phyloP scores from a whole-genome alignment of 92 coral and sea anemone species.

The Blastomussa wellsi region DNA sequence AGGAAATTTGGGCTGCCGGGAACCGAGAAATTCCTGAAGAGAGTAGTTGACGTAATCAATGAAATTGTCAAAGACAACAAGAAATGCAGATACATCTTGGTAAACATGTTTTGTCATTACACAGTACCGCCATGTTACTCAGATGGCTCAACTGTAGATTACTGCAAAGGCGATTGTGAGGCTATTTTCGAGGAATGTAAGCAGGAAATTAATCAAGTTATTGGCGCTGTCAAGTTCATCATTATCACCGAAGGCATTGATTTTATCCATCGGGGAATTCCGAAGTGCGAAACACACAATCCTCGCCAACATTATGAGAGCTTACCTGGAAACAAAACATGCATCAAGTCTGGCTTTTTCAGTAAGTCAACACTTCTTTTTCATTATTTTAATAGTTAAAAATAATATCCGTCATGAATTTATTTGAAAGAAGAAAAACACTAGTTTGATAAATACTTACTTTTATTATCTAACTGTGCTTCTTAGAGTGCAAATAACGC shows the following conservation, averaged over 20 bases:
- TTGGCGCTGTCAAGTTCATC: conserved; percentile 67
- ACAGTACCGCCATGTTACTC: conserved; percentile 78
- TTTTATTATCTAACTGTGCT: too few species aligned
- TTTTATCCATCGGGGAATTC: conserved; percentile 74
- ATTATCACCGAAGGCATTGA: conserved; percentile 41
- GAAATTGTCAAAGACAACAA: neutral
- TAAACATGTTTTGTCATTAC: conserved; percentile 83
- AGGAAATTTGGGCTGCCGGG: conserved; percentile 73
- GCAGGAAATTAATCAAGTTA: conserved; percentile 58
- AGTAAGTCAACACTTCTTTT: conserved; percentile 52
- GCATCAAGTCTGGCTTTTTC: conserved; percentile 78
- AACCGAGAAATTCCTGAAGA: conserved; percentile 61
- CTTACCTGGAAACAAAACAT: conserved; percentile 53
- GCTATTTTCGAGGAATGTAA: conserved; percentile 71
- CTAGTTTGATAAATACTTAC: too few species aligned
- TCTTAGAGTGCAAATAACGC: too few species aligned
- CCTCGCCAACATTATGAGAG: conserved; percentile 38
- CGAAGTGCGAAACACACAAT: conserved; percentile 66
- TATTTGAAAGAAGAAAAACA: too few species aligned
- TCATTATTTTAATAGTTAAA: too few species aligned
- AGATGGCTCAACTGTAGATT: conserved; percentile 61
- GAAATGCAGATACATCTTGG: conserved; percentile 57
- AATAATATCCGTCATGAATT: too few species aligned
- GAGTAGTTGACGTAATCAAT: conserved; percentile 33
- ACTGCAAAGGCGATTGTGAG: conserved; percentile 83